Evolutionary conservation across 53 echinoderm and acorn worm genomes (phyloP).

Genomic region (Apostichopus leukothele): DNA sequence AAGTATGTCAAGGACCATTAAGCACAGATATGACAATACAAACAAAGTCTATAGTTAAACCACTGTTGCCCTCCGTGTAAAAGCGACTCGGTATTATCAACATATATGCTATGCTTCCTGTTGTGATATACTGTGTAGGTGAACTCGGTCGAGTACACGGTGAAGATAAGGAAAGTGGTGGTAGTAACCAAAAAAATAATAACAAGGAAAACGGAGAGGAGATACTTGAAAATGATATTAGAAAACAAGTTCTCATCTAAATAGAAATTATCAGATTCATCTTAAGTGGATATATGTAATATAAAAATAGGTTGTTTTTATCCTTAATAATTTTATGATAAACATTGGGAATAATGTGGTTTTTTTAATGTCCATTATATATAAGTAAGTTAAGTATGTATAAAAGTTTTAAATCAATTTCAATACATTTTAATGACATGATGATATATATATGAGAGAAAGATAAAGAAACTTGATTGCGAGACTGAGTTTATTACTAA

Average conservation of each 20-base stretch:
- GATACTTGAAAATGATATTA: too few relatives aligned
- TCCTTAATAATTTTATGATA: too few relatives aligned
- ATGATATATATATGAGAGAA: too few relatives aligned
- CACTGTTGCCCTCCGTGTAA: not conserved
- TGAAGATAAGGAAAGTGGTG: not conserved
- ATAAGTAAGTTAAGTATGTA: too few relatives aligned
- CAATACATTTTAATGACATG: too few relatives aligned
- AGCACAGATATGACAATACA: constrained; percentile 13
- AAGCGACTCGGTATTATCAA: too few relatives aligned
- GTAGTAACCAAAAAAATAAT: not conserved
- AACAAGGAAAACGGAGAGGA: not conserved
- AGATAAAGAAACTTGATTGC: too few relatives aligned
- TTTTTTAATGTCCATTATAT: too few relatives aligned
- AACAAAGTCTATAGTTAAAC: not conserved
- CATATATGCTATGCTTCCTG: not conserved
- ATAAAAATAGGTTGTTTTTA: not conserved
- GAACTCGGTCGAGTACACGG: not conserved
- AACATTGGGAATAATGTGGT: too few relatives aligned
- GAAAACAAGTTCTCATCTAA: not conserved
- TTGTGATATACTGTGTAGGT: not conserved
- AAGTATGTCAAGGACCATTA: constrained; percentile 46
- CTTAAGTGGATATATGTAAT: not conserved
- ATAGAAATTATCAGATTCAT: not conserved
- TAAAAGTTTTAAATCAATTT: too few relatives aligned
- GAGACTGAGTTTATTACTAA: too few relatives aligned